These are phyloP conservation scores for Epinephelus lanceolatus DNA, from an alignment of 2,113 vertebrate genomes.

Conservation along the genomic window DNA sequence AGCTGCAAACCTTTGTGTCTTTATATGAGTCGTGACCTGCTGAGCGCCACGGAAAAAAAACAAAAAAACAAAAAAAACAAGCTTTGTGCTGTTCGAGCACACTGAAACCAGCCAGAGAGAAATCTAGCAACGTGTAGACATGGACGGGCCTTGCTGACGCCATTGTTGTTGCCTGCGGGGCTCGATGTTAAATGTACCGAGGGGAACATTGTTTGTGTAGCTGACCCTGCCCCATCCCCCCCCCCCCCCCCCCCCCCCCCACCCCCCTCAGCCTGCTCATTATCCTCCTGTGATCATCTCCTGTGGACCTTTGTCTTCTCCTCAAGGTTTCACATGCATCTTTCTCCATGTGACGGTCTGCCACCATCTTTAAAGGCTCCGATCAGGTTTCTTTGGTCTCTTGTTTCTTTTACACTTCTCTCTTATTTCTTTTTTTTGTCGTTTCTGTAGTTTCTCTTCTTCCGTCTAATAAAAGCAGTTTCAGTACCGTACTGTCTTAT, in stretches of 20 bases:
- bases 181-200: slow-evolving; percentile 72
- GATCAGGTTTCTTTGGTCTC: not conserved
- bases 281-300: slow-evolving; percentile 26
- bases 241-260: not conserved
- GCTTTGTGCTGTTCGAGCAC: slow-evolving; percentile 74
- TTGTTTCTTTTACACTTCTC: not conserved
- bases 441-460: not conserved
- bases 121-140: slow-evolving; percentile 82
- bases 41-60: slow-evolving; percentile 70
- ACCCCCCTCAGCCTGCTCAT: slow-evolving; percentile 21
- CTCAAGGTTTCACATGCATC: slow-evolving; percentile 1
- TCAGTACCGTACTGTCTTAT: not conserved
- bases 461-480: not conserved
- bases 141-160: slow-evolving; percentile 60
- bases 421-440: not conserved
- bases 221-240: slow-evolving; percentile 11
- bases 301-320: not conserved
- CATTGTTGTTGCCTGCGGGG: slow-evolving; percentile 76
- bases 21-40: slow-evolving; percentile 63
- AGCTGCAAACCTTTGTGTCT: slow-evolving; percentile 48
- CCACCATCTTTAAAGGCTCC: not conserved
- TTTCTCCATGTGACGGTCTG: not conserved
- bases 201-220: slow-evolving; percentile 69
- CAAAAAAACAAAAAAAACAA: slow-evolving; percentile 62
- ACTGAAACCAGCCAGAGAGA: slow-evolving; percentile 76